Evolutionary conservation across 2,888 invertebrate species (phyloP).

Genomic region (Pachymerium ferrugineum): DNA sequence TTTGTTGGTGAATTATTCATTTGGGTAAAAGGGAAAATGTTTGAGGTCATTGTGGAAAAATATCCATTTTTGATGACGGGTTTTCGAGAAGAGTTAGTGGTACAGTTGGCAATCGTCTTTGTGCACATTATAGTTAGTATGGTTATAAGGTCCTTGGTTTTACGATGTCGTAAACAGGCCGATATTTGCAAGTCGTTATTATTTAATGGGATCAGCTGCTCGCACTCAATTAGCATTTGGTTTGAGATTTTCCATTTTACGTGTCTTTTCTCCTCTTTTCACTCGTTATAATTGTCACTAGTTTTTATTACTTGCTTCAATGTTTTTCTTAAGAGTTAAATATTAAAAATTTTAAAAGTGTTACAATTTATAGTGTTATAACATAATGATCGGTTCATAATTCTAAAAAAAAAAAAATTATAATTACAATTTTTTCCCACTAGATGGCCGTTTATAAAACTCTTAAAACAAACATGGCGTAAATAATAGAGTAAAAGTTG

Average conservation of each 20-base stretch:
- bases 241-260: not conserved
- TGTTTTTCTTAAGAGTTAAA: too few relatives aligned
- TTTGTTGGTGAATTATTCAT: conserved; percentile 10
- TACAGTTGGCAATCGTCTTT: not conserved
- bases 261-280: not conserved
- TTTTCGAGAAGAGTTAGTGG: not conserved
- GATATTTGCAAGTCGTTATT: conserved; percentile 7
- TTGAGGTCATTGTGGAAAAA: conserved; percentile 9
- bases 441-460: too few relatives aligned
- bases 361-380: too few relatives aligned
- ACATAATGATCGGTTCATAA: too few relatives aligned
- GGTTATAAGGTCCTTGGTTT: not conserved
- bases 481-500: too few relatives aligned
- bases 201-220: not conserved
- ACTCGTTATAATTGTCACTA: not conserved
- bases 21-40: conserved; percentile 10
- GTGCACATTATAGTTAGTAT: not conserved
- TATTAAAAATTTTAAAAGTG: too few relatives aligned
- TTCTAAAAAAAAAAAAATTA: too few relatives aligned
- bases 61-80: conserved; percentile 8
- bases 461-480: too few relatives aligned
- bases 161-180: not conserved
- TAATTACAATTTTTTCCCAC: too few relatives aligned
- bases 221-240: conserved; percentile 3
- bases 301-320: not conserved